Evolutionary conservation across 2,888 invertebrate species (phyloP).

Genomic region (Tiphia femorata): DNA sequence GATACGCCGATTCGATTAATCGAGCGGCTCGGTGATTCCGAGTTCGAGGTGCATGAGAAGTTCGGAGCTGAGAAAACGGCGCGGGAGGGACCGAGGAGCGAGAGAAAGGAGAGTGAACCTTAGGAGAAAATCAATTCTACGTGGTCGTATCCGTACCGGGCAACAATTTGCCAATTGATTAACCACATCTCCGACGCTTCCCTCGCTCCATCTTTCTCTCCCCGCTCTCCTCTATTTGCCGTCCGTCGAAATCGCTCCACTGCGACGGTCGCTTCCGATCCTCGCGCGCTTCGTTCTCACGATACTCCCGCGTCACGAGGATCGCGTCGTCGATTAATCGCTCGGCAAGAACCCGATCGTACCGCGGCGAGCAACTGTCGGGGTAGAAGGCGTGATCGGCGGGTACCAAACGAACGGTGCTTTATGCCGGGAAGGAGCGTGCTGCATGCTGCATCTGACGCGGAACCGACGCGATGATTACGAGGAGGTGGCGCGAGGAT

Average conservation of each 20-base stretch:
- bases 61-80: slow-evolving; percentile 11
- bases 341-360: too few species aligned
- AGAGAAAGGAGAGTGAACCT: slow-evolving; percentile 13
- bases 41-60: slow-evolving; percentile 45
- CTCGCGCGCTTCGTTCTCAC: slow-evolving; percentile 26
- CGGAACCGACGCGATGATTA: too few species aligned
- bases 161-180: slow-evolving; percentile 60
- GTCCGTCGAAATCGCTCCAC: slow-evolving; percentile 10
- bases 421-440: too few species aligned
- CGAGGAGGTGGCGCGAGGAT: too few species aligned
- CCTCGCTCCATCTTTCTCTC: slow-evolving; percentile 22
- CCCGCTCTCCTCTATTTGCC: slow-evolving; percentile 1
- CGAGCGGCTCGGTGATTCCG: slow-evolving; percentile 33
- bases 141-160: slow-evolving; percentile 52
- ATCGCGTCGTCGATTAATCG: slow-evolving; percentile 22
- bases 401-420: too few species aligned
- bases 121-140: slow-evolving; percentile 47
- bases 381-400: too few species aligned
- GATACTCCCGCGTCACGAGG: slow-evolving; percentile 4
- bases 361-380: too few species aligned
- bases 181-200: slow-evolving; percentile 31
- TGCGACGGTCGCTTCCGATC: background rate
- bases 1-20: slow-evolving; percentile 39
- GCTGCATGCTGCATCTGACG: too few species aligned
- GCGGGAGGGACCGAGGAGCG: background rate